Evolutionary conservation across 2,888 invertebrate genomes (phyloP).

Genomic region (Mesoligia furuncula): DNA sequence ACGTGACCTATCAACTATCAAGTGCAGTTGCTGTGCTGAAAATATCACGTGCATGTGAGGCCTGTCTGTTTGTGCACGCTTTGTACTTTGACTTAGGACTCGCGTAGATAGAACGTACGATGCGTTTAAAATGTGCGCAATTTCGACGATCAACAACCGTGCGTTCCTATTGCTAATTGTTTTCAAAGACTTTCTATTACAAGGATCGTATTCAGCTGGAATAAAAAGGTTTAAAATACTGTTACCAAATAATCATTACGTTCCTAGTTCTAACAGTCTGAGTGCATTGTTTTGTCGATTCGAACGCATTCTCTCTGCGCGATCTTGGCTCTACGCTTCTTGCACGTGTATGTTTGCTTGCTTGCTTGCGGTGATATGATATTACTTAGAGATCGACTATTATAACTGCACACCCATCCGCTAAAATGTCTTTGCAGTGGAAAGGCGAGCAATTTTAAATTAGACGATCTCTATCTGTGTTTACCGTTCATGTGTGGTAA

Average conservation of each 20-base stretch:
- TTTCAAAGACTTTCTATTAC: not conserved
- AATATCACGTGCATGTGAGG: conserved; percentile 43
- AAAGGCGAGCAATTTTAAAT: not conserved
- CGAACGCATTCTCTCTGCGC: conserved; percentile 16
- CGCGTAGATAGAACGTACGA: conserved; percentile 10
- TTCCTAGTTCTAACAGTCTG: not conserved
- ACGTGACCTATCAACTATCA: conserved; percentile 42
- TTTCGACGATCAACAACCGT: too few relatives aligned
- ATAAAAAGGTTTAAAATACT: not conserved
- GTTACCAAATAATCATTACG: not conserved
- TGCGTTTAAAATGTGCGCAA: not conserved
- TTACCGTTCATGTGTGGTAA: conserved; percentile 11
- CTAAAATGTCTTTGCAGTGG: not conserved
- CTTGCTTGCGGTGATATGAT: conserved; percentile 31
- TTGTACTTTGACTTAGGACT: conserved; percentile 23
- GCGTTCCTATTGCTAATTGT: not conserved
- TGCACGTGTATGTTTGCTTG: conserved; percentile 32
- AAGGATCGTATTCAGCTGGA: not conserved
- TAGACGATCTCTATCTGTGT: not conserved
- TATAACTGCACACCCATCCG: not conserved
- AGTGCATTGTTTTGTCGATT: not conserved
- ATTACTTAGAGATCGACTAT: not conserved
- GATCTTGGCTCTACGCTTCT: conserved; percentile 22
- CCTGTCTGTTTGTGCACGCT: conserved; percentile 50
- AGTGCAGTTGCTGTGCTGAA: conserved; percentile 49